A percentile compares a stretch with the other conserved stretches of the same genome.
Evolutionary conservation across 2,113 vertebrate genomes (phyloP).

Genomic region (Pluvialis apricaria): DNA sequence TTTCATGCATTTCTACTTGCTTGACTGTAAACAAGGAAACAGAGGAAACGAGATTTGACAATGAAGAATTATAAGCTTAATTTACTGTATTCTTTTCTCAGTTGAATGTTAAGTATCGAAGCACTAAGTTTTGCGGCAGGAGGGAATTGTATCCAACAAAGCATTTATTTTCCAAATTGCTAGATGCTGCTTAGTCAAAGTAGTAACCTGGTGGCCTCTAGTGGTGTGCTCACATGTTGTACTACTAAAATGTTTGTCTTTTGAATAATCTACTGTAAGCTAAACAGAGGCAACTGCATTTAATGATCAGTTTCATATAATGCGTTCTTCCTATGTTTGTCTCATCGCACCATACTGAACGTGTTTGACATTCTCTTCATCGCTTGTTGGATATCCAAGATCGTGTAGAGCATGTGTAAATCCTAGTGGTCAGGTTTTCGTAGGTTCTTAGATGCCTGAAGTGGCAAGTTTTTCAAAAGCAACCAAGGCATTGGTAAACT

Average conservation of each 20-base stretch:
- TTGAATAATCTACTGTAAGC: background rate
- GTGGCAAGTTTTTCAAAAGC: background rate
- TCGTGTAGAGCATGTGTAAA: background rate
- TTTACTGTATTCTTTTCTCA: background rate
- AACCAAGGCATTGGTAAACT: background rate
- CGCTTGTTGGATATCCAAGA: background rate
- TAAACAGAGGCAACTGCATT: background rate
- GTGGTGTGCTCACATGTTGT: background rate
- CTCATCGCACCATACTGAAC: background rate
- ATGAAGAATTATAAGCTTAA: background rate
- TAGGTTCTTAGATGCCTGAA: background rate
- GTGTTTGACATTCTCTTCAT: background rate
- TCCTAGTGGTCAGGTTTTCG: background rate
- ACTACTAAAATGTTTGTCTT: background rate
- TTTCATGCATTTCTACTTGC: background rate
- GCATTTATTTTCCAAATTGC: background rate
- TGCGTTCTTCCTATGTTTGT: background rate
- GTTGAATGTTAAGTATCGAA: background rate
- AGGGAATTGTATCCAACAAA: background rate
- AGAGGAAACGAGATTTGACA: background rate
- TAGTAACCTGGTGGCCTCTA: constrained; percentile 48
- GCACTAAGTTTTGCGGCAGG: background rate
- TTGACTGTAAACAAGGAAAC: background rate
- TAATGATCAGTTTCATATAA: background rate
- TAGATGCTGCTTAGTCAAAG: background rate